A percentile compares a stretch with the other conserved stretches of the same genome.
These are phyloP conservation scores for Hemicrepidius hirtus DNA, from an alignment of 2,888 invertebrate species.

Conservation along the genomic window DNA sequence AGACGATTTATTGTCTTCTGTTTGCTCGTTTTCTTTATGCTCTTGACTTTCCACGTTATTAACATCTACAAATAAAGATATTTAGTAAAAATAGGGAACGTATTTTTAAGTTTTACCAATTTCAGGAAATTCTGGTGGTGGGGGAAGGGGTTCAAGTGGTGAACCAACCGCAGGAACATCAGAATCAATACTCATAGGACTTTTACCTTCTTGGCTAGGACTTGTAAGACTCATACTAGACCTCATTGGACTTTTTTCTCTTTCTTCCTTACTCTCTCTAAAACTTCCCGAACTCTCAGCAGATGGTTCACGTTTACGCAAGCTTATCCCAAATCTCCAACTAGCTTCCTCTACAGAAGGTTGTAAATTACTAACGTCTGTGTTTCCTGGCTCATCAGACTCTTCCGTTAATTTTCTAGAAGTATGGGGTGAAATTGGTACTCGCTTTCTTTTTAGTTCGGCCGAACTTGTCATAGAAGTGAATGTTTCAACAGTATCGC, in stretches of 20 bases:
- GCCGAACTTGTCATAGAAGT: constrained; percentile 65
- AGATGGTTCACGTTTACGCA: constrained; percentile 80
- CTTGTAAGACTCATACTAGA: constrained; percentile 69
- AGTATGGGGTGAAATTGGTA: constrained; percentile 67
- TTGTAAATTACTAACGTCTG: constrained; percentile 77
- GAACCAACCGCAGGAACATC: constrained; percentile 73
- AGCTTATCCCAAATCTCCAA: constrained; percentile 81
- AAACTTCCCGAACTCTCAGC: constrained; percentile 76
- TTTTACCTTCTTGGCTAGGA: constrained; percentile 69
- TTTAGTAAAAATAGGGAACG: not conserved
- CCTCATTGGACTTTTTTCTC: constrained; percentile 67
- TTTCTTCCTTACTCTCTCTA: constrained; percentile 72
- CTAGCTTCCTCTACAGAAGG: constrained; percentile 84
- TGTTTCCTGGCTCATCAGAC: constrained; percentile 65
- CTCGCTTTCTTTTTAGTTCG: constrained; percentile 66
- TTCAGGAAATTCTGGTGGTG: constrained; percentile 68
- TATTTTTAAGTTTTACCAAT: constrained; percentile 60
- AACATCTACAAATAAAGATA: constrained; percentile 47
- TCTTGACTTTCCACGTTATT: constrained; percentile 45
- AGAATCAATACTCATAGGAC: constrained; percentile 69
- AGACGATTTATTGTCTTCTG: constrained; percentile 67
- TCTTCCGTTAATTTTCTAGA: constrained; percentile 67
- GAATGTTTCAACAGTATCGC: constrained; percentile 63
- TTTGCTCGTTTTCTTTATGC: constrained; percentile 53
- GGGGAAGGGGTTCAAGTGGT: constrained; percentile 70